Conservation (phyloP, 1,140 invertebrate genomes). For the Drosophila carrolli region DNA sequence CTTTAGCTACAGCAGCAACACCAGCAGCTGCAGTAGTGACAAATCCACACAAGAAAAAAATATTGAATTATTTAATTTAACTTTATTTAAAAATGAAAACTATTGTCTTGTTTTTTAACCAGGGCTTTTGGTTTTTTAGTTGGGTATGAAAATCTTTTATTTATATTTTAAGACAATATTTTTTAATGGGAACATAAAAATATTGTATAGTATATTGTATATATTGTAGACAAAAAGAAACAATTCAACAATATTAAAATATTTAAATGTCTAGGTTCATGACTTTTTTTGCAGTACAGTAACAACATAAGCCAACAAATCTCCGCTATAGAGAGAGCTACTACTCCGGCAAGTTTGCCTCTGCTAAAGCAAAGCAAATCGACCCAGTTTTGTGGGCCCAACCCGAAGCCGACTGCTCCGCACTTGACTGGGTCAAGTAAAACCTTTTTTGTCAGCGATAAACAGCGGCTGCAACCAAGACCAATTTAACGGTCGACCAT, state of each 20-base stretch:
- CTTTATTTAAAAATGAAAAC: too few relatives aligned
- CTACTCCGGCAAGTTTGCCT: slow-evolving; percentile 19
- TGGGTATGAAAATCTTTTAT: too few relatives aligned
- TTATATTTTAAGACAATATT: background rate
- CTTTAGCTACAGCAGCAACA: slow-evolving; percentile 10
- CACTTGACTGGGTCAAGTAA: slow-evolving; percentile 77
- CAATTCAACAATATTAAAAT: too few relatives aligned
- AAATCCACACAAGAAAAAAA: background rate
- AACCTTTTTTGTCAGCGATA: slow-evolving; percentile 80
- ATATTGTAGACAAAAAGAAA: too few relatives aligned
- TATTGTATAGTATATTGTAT: too few relatives aligned
- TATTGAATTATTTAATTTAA: too few relatives aligned
- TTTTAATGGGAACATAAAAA: background rate
- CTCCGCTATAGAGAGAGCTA: slow-evolving; percentile 5
- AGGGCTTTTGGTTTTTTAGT: too few relatives aligned
- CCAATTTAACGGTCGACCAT: slow-evolving; percentile 72
- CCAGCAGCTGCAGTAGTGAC: slow-evolving; percentile 13
- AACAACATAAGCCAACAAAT: slow-evolving; percentile 4
- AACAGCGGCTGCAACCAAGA: slow-evolving; percentile 63
- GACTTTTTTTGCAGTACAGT: background rate
- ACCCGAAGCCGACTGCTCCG: slow-evolving; percentile 10
- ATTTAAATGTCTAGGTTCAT: background rate
- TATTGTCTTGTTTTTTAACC: too few relatives aligned
- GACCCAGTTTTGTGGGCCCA: slow-evolving; percentile 53
- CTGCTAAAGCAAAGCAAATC: slow-evolving; percentile 37